phyloP scores from a whole-genome alignment of 2,888 invertebrate species.

The Phortica magna region DNA sequence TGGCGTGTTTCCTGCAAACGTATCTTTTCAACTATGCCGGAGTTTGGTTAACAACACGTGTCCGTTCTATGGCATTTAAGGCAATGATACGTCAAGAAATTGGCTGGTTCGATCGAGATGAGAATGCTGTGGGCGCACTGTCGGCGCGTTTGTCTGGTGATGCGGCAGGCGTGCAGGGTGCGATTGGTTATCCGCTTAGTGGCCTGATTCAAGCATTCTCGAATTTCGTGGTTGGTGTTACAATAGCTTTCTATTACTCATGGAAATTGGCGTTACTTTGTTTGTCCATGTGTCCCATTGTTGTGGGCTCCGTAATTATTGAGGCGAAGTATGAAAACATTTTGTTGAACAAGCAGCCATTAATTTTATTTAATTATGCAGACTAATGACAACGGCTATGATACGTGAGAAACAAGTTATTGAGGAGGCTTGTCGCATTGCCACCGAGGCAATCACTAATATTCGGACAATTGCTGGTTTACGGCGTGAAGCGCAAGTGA shows the following conservation, averaged over 20 bases:
- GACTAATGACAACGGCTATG: conserved; percentile 82
- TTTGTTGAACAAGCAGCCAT: not conserved
- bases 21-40: conserved; percentile 88
- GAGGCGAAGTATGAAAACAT: conserved; percentile 79
- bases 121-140: conserved; percentile 84
- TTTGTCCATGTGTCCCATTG: conserved; percentile 83
- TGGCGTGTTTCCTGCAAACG: conserved; percentile 85
- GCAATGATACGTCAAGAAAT: conserved; percentile 86
- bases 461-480: conserved; percentile 85
- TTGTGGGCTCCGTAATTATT: conserved; percentile 84
- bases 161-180: conserved; percentile 86
- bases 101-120: conserved; percentile 85
- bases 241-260: conserved; percentile 82
- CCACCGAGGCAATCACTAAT: conserved; percentile 86
- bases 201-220: conserved; percentile 84
- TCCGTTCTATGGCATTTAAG: conserved; percentile 80
- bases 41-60: conserved; percentile 85
- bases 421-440: conserved; percentile 84
- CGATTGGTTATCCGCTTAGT: conserved; percentile 85
- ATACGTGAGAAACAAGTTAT: conserved; percentile 82
- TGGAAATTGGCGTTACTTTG: conserved; percentile 86
- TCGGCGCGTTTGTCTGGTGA: conserved; percentile 86
- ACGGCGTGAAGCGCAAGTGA: conserved; percentile 82
- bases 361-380: conserved; percentile 38
- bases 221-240: conserved; percentile 82